These are phyloP conservation scores for Synodontis membranacea DNA, from an alignment of 2,113 vertebrate species.

Conservation along the genomic window DNA sequence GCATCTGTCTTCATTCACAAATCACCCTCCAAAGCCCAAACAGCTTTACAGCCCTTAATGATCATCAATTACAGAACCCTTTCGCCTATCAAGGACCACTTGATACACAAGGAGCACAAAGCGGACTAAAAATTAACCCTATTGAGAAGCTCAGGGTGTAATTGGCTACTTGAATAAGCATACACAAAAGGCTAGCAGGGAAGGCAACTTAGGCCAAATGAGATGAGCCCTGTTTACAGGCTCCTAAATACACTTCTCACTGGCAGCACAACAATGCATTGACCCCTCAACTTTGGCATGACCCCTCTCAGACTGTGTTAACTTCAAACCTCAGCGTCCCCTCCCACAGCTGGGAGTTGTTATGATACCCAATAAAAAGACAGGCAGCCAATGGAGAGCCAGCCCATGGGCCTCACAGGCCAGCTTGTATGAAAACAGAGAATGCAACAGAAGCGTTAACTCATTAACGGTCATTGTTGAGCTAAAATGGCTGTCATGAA, in stretches of 20 bases:
- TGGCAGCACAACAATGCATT: constrained; percentile 73
- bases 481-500: constrained; percentile 58
- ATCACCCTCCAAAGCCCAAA: constrained; percentile 76
- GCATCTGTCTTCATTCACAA: constrained; percentile 82
- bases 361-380: constrained; percentile 73
- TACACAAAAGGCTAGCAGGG: constrained; percentile 69
- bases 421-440: constrained; percentile 52
- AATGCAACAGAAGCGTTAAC: constrained; percentile 64
- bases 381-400: constrained; percentile 51
- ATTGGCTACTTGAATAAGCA: constrained; percentile 75
- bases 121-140: constrained; percentile 81
- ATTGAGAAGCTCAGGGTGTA: constrained; percentile 75
- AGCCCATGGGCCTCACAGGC: constrained; percentile 45
- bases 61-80: constrained; percentile 80
- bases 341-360: constrained; percentile 82
- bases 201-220: constrained; percentile 72
- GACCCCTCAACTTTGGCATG: constrained; percentile 82
- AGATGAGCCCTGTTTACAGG: constrained; percentile 79
- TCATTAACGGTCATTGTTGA: constrained; percentile 62
- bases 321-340: constrained; percentile 72
- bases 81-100: constrained; percentile 82
- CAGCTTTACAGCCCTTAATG: constrained; percentile 86
- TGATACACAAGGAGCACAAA: constrained; percentile 72
- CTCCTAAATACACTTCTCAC: constrained; percentile 71
- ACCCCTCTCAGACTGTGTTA: constrained; percentile 70